These are phyloP conservation scores for Cheilosia vernalis DNA, from an alignment of 2,888 invertebrate species.

Conservation along the genomic window DNA sequence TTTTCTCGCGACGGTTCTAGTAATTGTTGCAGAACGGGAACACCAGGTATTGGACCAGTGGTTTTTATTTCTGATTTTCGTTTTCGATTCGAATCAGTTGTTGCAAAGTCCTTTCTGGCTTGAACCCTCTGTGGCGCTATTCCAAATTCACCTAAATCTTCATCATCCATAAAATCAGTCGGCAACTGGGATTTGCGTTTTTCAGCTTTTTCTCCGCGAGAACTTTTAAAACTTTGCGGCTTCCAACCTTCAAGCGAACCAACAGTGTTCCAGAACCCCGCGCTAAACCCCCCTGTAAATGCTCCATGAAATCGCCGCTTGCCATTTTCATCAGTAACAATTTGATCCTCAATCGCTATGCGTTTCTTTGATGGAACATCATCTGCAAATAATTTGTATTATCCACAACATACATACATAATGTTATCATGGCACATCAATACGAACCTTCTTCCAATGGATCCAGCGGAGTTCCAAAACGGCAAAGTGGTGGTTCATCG, in stretches of 20 bases:
- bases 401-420: neutral
- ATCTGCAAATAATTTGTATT: constrained; percentile 84
- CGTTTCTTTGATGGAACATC: constrained; percentile 92
- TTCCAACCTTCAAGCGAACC: constrained; percentile 98
- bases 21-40: constrained; percentile 88
- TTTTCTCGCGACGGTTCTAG: constrained; percentile 92
- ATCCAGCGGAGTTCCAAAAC: constrained; percentile 92
- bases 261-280: constrained; percentile 98
- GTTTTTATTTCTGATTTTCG: constrained; percentile 80
- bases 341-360: constrained; percentile 92
- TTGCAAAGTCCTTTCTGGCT: constrained; percentile 90
- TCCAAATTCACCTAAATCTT: constrained; percentile 97
- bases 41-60: constrained; percentile 84
- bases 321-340: constrained; percentile 94
- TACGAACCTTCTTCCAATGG: constrained; percentile 91
- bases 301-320: constrained; percentile 98
- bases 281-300: constrained; percentile 98
- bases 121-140: constrained; percentile 95
- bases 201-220: constrained; percentile 88
- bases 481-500: constrained; percentile 87
- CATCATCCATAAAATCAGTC: constrained; percentile 99
- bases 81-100: constrained; percentile 80
- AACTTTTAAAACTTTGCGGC: constrained; percentile 95
- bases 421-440: neutral
- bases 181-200: constrained; percentile 86